Conservation (phyloP, 2,888 invertebrate species). For the Lasioglossum figueresi region DNA sequence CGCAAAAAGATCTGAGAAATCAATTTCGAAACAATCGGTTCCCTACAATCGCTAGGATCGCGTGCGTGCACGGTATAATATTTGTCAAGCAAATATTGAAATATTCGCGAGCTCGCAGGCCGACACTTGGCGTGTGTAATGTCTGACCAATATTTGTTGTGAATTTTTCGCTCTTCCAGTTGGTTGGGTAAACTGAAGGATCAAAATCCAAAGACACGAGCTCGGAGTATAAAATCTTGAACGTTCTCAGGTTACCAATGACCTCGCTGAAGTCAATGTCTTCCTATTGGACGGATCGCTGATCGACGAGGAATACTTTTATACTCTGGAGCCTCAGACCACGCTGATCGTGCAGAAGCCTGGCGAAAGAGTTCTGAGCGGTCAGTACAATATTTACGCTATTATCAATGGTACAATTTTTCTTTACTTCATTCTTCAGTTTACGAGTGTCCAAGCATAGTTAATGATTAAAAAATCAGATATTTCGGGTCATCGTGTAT, state of each 20-base stretch:
- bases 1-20: background rate
- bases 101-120: background rate
- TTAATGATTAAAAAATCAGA: no score
- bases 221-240: background rate
- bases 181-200: background rate
- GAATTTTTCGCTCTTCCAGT: background rate
- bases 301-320: slow-evolving; percentile 90
- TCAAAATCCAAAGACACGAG: background rate
- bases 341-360: slow-evolving; percentile 86
- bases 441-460: background rate
- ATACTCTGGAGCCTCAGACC: slow-evolving; percentile 90
- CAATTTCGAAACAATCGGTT: background rate
- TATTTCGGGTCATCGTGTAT: no score
- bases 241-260: slow-evolving; percentile 70
- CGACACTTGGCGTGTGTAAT: background rate
- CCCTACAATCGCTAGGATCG: background rate
- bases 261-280: slow-evolving; percentile 75
- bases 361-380: slow-evolving; percentile 82
- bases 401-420: background rate
- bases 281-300: slow-evolving; percentile 81
- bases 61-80: background rate
- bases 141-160: background rate
- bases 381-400: slow-evolving; percentile 67
- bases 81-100: slow-evolving; percentile 9
- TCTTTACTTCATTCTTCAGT: background rate